Evolutionary conservation across 2,888 invertebrate genomes (phyloP).

Genomic region (Maniola hyperantus): DNA sequence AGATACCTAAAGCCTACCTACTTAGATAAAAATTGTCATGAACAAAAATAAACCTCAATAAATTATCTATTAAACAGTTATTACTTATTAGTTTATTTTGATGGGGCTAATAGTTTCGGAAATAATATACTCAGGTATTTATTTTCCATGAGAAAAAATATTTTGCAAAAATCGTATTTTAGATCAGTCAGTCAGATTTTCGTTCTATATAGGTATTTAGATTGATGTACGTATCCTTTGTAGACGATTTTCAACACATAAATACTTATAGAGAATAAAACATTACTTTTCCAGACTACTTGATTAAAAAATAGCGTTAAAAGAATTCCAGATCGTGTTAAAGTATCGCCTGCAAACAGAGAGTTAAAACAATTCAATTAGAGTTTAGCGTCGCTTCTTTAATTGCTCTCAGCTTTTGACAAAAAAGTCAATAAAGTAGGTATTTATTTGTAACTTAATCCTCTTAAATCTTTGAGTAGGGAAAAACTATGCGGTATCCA

Average conservation of each 20-base stretch:
- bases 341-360: slow-evolving; percentile 25
- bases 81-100: too few species aligned
- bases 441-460: slow-evolving; percentile 1
- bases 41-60: too few species aligned
- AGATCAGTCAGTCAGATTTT: too few species aligned
- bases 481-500: background rate
- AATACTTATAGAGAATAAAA: background rate
- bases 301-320: background rate
- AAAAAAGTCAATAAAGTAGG: slow-evolving; percentile 6
- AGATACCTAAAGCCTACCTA: too few species aligned
- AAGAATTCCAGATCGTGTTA: slow-evolving; percentile 7
- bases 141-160: too few species aligned
- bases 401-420: slow-evolving; percentile 28
- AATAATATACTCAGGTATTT: too few species aligned
- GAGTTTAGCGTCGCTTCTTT: slow-evolving; percentile 29
- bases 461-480: background rate
- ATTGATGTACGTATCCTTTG: too few species aligned
- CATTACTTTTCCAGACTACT: background rate
- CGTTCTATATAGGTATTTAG: too few species aligned
- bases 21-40: too few species aligned
- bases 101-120: too few species aligned
- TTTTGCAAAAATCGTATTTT: too few species aligned
- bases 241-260: background rate
- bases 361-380: slow-evolving; percentile 38
- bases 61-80: too few species aligned